These are phyloP conservation scores for Anguilla obscura DNA, from an alignment of 2,797 vertebrate genomes.

Conservation along the genomic window DNA sequence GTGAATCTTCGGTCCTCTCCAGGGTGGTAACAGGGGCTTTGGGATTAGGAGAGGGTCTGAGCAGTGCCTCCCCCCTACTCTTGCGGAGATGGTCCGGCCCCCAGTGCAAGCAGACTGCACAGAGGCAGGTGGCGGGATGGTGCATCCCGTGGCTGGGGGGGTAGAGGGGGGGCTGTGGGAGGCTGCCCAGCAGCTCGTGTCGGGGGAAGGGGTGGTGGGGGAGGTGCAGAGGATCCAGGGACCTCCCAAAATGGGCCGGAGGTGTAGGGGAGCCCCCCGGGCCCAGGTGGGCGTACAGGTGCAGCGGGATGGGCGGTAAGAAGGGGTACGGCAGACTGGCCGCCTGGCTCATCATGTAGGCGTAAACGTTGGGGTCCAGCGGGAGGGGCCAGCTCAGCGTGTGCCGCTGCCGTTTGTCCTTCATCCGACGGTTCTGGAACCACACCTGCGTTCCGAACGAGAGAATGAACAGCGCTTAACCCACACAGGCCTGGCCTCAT, in stretches of 20 bases:
- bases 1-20: slow-evolving; percentile 53
- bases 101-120: slow-evolving; percentile 65
- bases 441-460: slow-evolving; percentile 54
- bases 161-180: slow-evolving; percentile 55
- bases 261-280: slow-evolving; percentile 45
- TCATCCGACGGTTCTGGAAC: slow-evolving; percentile 78
- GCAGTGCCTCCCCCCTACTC: slow-evolving; percentile 47
- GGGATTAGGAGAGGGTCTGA: slow-evolving; percentile 45
- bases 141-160: slow-evolving; percentile 57
- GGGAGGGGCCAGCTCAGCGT: slow-evolving; percentile 64
- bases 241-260: slow-evolving; percentile 57
- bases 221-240: slow-evolving; percentile 57
- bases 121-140: slow-evolving; percentile 57
- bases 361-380: slow-evolving; percentile 62
- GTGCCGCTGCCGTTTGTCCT: slow-evolving; percentile 71
- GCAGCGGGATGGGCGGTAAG: slow-evolving; percentile 59
- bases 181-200: slow-evolving; percentile 39
- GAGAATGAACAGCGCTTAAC: neutral
- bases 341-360: slow-evolving; percentile 63
- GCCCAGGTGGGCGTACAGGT: slow-evolving; percentile 61
- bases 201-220: slow-evolving; percentile 56
- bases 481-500: neutral
- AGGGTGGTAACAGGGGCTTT: slow-evolving; percentile 49
- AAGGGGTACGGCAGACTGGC: slow-evolving; percentile 57
- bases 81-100: slow-evolving; percentile 63